phyloP scores from a whole-genome alignment of 2,113 vertebrate genomes.

The Brachirus orientalis region DNA sequence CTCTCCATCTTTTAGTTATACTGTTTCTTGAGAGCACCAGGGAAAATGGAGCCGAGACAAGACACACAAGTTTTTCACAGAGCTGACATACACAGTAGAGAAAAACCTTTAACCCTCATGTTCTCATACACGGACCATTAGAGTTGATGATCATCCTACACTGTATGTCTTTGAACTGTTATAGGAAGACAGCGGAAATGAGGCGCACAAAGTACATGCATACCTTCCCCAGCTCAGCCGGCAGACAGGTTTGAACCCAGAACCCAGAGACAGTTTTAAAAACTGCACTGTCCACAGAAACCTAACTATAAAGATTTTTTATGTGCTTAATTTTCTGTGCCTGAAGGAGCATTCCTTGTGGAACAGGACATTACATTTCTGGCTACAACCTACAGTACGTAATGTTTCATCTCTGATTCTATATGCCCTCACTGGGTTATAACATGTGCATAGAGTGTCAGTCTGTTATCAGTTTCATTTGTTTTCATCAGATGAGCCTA shows the following conservation, averaged over 20 bases:
- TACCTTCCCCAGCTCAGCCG: neutral
- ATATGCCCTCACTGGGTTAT: slow-evolving; percentile 7
- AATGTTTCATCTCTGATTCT: slow-evolving; percentile 20
- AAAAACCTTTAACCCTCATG: no score
- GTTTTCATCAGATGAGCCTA: slow-evolving; percentile 31
- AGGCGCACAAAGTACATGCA: neutral
- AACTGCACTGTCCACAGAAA: neutral
- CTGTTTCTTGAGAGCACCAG: neutral
- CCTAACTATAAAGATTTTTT: neutral
- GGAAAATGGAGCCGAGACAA: neutral
- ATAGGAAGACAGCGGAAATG: neutral
- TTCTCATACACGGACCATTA: neutral
- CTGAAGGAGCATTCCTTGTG: neutral
- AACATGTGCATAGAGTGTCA: slow-evolving; percentile 20
- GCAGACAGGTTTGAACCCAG: neutral
- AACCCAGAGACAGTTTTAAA: neutral
- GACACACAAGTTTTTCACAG: no score
- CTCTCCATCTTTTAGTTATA: neutral
- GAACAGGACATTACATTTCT: neutral
- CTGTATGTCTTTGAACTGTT: no score
- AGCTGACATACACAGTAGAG: no score
- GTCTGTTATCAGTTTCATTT: slow-evolving; percentile 34
- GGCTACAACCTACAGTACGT: neutral
- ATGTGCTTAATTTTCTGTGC: slow-evolving; percentile 30
- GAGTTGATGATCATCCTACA: no score